These are phyloP conservation scores for Amphipyra tragopoginis DNA, from an alignment of 2,888 invertebrate genomes.

Conservation along the genomic window DNA sequence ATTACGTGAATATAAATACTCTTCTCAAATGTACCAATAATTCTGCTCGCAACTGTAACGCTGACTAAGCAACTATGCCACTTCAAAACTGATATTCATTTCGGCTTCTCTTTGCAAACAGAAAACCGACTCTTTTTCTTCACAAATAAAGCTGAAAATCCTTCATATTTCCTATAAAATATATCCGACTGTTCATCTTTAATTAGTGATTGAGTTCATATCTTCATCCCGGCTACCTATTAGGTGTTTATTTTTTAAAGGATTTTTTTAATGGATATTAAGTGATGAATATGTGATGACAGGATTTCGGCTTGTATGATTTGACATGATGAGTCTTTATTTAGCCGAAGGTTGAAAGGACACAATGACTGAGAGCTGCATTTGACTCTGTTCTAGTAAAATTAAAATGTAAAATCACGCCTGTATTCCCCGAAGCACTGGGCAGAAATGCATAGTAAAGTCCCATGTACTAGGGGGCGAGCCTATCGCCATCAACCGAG, in stretches of 20 bases:
- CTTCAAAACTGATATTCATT: slow-evolving; percentile 31
- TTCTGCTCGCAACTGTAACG: slow-evolving; percentile 37
- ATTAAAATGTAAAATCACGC: too few relatives aligned
- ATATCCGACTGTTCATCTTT: slow-evolving; percentile 37
- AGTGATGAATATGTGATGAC: slow-evolving; percentile 54
- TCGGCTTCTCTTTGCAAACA: background rate
- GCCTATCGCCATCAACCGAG: too few relatives aligned
- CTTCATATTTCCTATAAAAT: background rate
- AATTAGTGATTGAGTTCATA: slow-evolving; percentile 73
- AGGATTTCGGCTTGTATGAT: slow-evolving; percentile 19
- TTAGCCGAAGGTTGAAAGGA: slow-evolving; percentile 8
- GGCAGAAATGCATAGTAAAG: too few relatives aligned
- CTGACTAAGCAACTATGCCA: slow-evolving; percentile 60
- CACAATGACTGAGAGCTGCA: background rate
- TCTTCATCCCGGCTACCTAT: slow-evolving; percentile 74
- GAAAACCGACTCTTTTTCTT: background rate
- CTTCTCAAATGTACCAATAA: background rate
- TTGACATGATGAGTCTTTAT: slow-evolving; percentile 10
- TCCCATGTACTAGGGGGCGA: too few relatives aligned
- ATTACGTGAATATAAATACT: too few relatives aligned
- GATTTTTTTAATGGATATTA: slow-evolving; percentile 60
- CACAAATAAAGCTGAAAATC: slow-evolving; percentile 23
- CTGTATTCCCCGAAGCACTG: too few relatives aligned
- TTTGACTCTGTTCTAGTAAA: too few relatives aligned
- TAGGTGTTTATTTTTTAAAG: slow-evolving; percentile 55